Evolutionary conservation across 2,797 vertebrate genomes (phyloP).

Genomic region (Tauraco hartlaubi): DNA sequence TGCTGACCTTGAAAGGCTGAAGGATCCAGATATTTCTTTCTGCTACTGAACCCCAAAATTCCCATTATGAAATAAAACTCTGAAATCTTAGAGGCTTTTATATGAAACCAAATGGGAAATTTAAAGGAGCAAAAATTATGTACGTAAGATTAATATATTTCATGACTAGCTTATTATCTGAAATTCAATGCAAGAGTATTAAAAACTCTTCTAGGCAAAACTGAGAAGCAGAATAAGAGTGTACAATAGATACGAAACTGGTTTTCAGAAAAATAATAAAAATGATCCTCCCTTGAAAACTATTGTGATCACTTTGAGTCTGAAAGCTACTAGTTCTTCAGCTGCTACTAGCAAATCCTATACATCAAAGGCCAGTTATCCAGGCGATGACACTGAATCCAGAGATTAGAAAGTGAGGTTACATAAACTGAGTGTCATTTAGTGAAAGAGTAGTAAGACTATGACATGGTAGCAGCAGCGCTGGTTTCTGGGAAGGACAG

Average conservation of each 20-base stretch:
- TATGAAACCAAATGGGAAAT: neutral
- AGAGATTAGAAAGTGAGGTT: neutral
- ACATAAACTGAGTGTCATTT: neutral
- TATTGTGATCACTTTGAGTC: neutral
- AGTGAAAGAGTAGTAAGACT: neutral
- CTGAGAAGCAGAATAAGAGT: neutral
- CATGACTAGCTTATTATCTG: neutral
- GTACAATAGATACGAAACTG: neutral
- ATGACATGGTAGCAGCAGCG: neutral
- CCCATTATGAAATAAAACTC: neutral
- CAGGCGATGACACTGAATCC: neutral
- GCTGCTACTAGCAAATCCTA: neutral
- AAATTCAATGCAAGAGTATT: neutral
- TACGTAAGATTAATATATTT: neutral
- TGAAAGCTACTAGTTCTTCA: neutral
- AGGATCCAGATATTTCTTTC: neutral
- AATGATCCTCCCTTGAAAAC: neutral
- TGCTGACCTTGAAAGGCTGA: neutral
- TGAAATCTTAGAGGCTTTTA: neutral
- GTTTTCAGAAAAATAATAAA: neutral
- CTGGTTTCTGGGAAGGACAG: neutral
- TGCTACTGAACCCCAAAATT: neutral
- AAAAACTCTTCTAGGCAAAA: neutral
- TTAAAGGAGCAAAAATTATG: neutral
- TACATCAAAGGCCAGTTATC: neutral